Conservation (phyloP, 2,797 vertebrate genomes). For the Pseudochromis fuscus region DNA sequence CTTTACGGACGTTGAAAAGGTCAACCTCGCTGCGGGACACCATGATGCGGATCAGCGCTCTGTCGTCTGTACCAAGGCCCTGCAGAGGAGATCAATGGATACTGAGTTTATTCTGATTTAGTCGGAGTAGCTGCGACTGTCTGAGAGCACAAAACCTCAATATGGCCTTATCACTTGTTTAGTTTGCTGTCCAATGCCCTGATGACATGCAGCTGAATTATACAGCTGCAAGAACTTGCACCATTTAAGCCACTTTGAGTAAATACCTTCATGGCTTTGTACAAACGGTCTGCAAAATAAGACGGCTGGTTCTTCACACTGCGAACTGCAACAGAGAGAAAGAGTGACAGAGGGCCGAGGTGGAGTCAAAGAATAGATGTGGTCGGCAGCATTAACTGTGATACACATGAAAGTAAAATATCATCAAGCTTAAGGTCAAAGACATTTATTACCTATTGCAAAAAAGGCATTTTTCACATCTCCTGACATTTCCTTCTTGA, state of each 20-base stretch:
- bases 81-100: conserved; percentile 65
- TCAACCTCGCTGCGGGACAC: conserved; percentile 94
- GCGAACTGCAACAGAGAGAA: conserved; percentile 84
- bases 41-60: conserved; percentile 94
- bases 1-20: conserved; percentile 93
- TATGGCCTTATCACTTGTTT: conserved; percentile 6
- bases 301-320: conserved; percentile 96
- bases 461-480: conserved; percentile 91
- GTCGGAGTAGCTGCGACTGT: background rate
- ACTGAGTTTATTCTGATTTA: conserved; percentile 26
- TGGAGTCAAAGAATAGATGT: conserved; percentile 18
- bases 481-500: conserved; percentile 97
- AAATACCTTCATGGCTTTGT: conserved; percentile 98
- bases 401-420: conserved; percentile 9
- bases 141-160: conserved; percentile 8
- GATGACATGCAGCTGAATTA: background rate
- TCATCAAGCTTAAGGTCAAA: background rate
- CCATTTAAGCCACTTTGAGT: background rate
- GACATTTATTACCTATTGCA: conserved; percentile 89
- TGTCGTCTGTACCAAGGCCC: conserved; percentile 95
- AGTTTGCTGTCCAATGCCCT: background rate
- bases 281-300: conserved; percentile 96
- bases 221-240: background rate
- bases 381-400: conserved; percentile 7
- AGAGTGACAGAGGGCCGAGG: conserved; percentile 18